Conservation (phyloP, 2,113 vertebrate genomes). For the Pagrus major region DNA sequence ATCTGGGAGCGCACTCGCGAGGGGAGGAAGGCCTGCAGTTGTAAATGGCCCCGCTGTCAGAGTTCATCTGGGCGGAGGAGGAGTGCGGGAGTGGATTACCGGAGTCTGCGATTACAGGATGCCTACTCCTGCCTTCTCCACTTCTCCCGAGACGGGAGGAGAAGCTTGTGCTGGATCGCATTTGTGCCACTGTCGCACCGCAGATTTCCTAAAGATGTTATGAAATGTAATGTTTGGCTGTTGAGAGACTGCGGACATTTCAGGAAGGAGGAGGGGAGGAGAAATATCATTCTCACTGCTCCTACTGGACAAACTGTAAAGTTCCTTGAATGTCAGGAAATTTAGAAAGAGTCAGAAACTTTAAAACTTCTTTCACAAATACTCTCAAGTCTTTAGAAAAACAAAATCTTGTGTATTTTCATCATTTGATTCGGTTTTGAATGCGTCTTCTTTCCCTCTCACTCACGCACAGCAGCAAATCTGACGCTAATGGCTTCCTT, state of each 20-base stretch:
- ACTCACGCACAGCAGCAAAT: neutral
- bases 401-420: neutral
- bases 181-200: slow-evolving; percentile 8
- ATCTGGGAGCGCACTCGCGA: slow-evolving; percentile 39
- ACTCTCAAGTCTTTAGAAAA: neutral
- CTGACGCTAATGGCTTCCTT: neutral
- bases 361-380: neutral
- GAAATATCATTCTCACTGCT: too few species aligned
- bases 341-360: neutral
- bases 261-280: neutral
- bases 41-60: slow-evolving; percentile 73
- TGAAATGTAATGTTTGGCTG: neutral
- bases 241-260: neutral
- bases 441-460: neutral
- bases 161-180: neutral
- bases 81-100: slow-evolving; percentile 75
- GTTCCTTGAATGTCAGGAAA: neutral
- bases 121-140: slow-evolving; percentile 30
- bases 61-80: slow-evolving; percentile 71
- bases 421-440: neutral
- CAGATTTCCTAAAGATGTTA: slow-evolving; percentile 32
- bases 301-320: neutral
- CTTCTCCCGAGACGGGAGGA: slow-evolving; percentile 21
- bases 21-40: slow-evolving; percentile 57
- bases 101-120: slow-evolving; percentile 63